phyloP scores from a whole-genome alignment of 2,888 invertebrate genomes.

The Synanthedon andrenaeformis region DNA sequence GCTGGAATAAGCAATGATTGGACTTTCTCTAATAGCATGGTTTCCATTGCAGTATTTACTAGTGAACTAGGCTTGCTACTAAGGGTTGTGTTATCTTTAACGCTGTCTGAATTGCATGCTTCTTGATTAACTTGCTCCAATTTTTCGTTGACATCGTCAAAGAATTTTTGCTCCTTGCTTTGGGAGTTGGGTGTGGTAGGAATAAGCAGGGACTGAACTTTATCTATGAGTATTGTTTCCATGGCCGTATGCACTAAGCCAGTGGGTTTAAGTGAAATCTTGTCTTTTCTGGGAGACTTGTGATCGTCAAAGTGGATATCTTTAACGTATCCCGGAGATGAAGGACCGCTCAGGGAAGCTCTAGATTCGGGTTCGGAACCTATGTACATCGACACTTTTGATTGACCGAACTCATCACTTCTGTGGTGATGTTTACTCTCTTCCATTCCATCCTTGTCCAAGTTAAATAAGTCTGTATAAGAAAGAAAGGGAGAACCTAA shows the following conservation, averaged over 20 bases:
- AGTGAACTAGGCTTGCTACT: constrained; percentile 45
- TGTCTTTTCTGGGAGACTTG: constrained; percentile 27
- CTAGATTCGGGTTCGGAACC: constrained; percentile 59
- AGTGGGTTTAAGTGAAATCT: constrained; percentile 34
- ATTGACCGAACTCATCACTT: constrained; percentile 39
- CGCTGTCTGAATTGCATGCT: constrained; percentile 6
- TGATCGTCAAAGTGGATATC: constrained; percentile 29
- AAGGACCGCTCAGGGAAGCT: constrained; percentile 43
- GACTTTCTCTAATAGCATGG: constrained; percentile 68
- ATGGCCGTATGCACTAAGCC: constrained; percentile 66
- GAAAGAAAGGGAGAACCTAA: constrained; percentile 67
- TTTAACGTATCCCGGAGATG: constrained; percentile 24
- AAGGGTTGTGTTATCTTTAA: constrained; percentile 4
- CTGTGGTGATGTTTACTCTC: constrained; percentile 34
- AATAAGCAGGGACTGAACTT: constrained; percentile 53
- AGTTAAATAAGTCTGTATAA: constrained; percentile 47
- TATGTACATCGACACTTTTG: constrained; percentile 57
- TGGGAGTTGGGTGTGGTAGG: constrained; percentile 44
- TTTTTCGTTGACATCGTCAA: constrained; percentile 49
- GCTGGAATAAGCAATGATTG: constrained; percentile 51
- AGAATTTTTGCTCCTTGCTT: constrained; percentile 39
- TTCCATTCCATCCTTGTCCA: constrained; percentile 42
- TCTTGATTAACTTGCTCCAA: constrained; percentile 41
- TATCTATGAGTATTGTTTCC: constrained; percentile 69
- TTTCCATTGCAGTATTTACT: constrained; percentile 67